phyloP scores from a whole-genome alignment of 2,797 vertebrate species.

The Lerista edwardsae region DNA sequence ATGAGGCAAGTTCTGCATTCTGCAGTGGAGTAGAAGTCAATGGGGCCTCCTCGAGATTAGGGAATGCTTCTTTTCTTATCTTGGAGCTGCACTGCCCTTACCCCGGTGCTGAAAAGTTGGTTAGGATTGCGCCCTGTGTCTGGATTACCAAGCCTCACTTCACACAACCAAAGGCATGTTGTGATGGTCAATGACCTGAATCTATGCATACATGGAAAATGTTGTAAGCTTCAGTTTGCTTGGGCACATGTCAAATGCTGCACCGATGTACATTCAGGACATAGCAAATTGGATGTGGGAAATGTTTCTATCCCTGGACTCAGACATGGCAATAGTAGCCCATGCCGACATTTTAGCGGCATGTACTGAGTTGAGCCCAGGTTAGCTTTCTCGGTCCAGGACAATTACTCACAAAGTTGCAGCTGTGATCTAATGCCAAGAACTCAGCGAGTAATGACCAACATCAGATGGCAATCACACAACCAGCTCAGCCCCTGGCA shows the following conservation, averaged over 20 bases:
- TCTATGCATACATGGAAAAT: not conserved
- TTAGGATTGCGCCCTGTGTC: too few species aligned
- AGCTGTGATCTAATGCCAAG: not conserved
- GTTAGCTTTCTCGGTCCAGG: not conserved
- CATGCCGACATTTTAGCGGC: not conserved
- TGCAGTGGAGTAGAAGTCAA: too few species aligned
- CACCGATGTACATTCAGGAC: not conserved
- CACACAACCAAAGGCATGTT: not conserved
- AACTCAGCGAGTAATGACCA: not conserved
- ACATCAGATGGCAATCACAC: not conserved
- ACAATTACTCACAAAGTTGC: not conserved
- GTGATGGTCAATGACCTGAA: not conserved
- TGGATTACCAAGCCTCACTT: too few species aligned
- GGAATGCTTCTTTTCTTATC: too few species aligned
- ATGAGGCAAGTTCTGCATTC: too few species aligned
- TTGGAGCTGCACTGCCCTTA: too few species aligned
- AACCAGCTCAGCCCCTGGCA: too few species aligned
- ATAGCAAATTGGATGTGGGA: not conserved
- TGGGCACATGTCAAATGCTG: not conserved
- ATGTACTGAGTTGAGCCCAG: not conserved
- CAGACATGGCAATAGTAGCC: not conserved
- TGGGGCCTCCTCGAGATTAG: too few species aligned
- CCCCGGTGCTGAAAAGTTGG: too few species aligned
- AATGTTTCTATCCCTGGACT: not conserved
- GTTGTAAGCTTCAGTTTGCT: not conserved